Conservation (phyloP, 2,888 invertebrate genomes). For the Diadegma fenestrale region DNA sequence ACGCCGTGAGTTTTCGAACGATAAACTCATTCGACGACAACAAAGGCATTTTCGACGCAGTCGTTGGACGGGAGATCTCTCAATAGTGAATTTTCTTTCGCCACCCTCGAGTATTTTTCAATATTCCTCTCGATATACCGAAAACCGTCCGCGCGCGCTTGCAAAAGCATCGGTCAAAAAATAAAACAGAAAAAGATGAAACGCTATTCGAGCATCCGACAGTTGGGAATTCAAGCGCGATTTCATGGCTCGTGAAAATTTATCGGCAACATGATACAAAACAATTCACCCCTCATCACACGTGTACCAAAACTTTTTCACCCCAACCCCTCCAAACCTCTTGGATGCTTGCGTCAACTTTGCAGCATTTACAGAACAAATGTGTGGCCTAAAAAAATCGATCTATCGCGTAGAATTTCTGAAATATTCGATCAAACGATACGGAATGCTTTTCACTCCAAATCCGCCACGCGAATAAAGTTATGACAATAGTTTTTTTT, state of each 20-base stretch:
- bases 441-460: background rate
- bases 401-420: background rate
- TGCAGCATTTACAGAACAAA: background rate
- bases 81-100: background rate
- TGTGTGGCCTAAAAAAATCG: background rate
- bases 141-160: background rate
- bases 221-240: conserved; percentile 15
- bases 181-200: background rate
- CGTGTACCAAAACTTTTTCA: background rate
- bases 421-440: background rate
- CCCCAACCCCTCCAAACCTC: background rate
- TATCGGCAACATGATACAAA: conserved; percentile 19
- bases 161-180: background rate
- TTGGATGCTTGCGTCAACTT: background rate
- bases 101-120: conserved; percentile 13
- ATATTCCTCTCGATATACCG: conserved; percentile 6
- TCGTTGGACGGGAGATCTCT: background rate
- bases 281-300: conserved; percentile 18
- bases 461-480: background rate
- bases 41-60: background rate
- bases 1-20: conserved; percentile 3
- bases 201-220: background rate
- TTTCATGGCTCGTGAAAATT: conserved; percentile 26
- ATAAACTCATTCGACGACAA: conserved; percentile 34
- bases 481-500: background rate